Evolutionary conservation across 2,888 invertebrate genomes (phyloP), one percentile per base, ranked within the genome.

Genomic region (Drosophila histrio): DNA sequence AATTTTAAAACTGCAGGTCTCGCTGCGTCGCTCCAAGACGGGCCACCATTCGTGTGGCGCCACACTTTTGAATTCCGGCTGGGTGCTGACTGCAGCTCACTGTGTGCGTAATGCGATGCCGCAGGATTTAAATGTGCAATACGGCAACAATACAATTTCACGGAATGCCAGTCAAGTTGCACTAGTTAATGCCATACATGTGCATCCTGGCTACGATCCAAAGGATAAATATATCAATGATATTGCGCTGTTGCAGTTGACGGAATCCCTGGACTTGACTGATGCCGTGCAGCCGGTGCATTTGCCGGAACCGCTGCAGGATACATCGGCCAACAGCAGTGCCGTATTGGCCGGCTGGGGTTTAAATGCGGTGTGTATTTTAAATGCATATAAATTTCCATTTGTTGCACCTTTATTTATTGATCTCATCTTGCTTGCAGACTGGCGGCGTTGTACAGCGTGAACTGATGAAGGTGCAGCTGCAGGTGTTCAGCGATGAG

Each of bases 341-440:
- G 91, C 83, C 8, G 63, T 77, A 1, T 72, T 92, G 2, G 76
- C 90, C n/a, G 92, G 92, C 13, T 92, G 92, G 92, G 92, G 92
- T 0, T 54, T 89, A 2, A 91, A 91, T 80, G 85, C 82, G 79
- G 91, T 89, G 62, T 61, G 83, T 67, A 15, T 15, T 5, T 36
- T 15, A 7, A 44, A n/a, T n/a, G n/a, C n/a, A n/a, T n/a, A n/a
- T n/a, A n/a, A 5, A 24, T 34, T 36, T 11, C 36, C 8, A 30
- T 36, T 3, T 15, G 6, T 2, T 15, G 5, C n/a, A n/a, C n/a
- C n/a, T n/a, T n/a, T n/a, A n/a, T n/a, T n/a, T n/a, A n/a, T n/a
- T n/a, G n/a, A n/a, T n/a, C n/a, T n/a, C n/a, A n/a, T n/a, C n/a
- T 28, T 7, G 6, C 17, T 11, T 70, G 2, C 57, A 92, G 92